phyloP scores from a whole-genome alignment of 2,113 vertebrate species.

The Leptobrachium ailaonicum region DNA sequence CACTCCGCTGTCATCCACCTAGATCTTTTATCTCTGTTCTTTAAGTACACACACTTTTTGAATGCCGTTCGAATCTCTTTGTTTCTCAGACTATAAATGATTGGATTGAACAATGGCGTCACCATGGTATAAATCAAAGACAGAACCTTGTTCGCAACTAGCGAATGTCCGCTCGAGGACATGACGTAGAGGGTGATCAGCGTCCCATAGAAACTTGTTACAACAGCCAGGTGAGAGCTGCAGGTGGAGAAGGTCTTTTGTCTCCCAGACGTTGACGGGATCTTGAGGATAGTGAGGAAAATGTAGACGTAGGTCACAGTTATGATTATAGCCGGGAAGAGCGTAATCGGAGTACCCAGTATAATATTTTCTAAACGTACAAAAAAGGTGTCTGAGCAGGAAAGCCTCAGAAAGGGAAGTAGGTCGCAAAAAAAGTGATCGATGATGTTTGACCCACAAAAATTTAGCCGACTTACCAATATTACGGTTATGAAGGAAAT shows the following conservation, averaged over 20 bases:
- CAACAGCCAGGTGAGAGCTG: slow-evolving; percentile 12
- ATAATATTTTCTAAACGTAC: background rate
- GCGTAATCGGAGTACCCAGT: background rate
- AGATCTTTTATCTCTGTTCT: too few relatives aligned
- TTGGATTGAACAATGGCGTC: slow-evolving; percentile 21
- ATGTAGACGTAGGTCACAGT: background rate
- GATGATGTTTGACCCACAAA: slow-evolving; percentile 9
- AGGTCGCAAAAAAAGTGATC: slow-evolving; percentile 27
- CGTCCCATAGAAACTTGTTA: background rate
- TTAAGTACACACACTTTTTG: background rate
- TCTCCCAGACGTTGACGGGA: slow-evolving; percentile 1
- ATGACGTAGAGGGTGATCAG: background rate
- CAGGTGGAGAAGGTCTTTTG: slow-evolving; percentile 27
- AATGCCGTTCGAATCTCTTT: background rate
- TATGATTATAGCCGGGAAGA: background rate
- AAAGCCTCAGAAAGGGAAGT: background rate
- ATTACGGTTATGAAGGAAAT: background rate
- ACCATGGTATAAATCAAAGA: slow-evolving; percentile 14
- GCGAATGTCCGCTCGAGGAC: background rate
- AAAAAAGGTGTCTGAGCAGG: background rate
- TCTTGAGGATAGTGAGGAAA: slow-evolving; percentile 1
- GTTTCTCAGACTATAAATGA: slow-evolving; percentile 29
- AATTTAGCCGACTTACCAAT: background rate
- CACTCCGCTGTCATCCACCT: too few relatives aligned
- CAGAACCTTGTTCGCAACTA: slow-evolving; percentile 6